Percentiles rank a stretch among this genome's conserved stretches.
phyloP scores from a whole-genome alignment of 2,113 vertebrate genomes.

The human region GRCh38 chr12:114052501-114053000 shows the following conservation, averaged over 20 bases:
- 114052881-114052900: neutral
- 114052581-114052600: neutral
- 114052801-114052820: accelerated
- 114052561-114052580: neutral
- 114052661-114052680: neutral
- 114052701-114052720: accelerated
- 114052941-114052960: neutral
- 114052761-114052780: neutral
- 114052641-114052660: neutral
- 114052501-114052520: neutral
- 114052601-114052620: neutral
- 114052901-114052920: neutral
- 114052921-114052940: slow-evolving; percentile 60
- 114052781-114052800: neutral
- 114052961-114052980: slow-evolving; percentile 51
- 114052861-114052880: slow-evolving; percentile 38
- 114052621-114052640: neutral
- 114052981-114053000: slow-evolving; percentile 35
- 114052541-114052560: neutral
- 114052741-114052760: accelerated
- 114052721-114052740: neutral
- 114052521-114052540: neutral
- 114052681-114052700: neutral
- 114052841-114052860: neutral
- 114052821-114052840: neutral